Evolutionary conservation across 2,888 invertebrate species (phyloP), one percentile per base, ranked within the genome.

Genomic region (Cephus pygmeus): DNA sequence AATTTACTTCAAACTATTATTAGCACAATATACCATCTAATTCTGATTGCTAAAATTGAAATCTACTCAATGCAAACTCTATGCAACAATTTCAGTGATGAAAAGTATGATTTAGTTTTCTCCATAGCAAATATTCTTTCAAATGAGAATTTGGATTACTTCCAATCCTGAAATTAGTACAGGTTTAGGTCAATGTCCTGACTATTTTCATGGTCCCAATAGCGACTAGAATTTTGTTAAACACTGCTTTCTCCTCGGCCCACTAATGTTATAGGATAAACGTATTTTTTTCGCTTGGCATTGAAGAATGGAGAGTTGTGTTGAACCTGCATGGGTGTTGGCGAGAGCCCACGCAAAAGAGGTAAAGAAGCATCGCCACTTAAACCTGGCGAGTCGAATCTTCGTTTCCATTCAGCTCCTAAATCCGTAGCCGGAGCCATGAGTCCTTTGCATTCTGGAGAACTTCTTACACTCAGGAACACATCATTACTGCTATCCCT

Each of bases 251-350:
- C 94, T 40, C 92, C 92, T 76, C 92, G 92, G 73, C 91, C 92
- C 80, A 93, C 91, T 79, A 90, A 85, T 79, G 92, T 92, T 79
- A 93, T 92, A 77, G 94, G 94, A 91, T 94, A 95, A 73, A 95
- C 93, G 86, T 93, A 93, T 85, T 94, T 94, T 87, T 94, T 94
- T 81, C 94, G 92, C 81, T 94, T 93, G 2, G 94, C 93, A 85
- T 93, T 93, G 87, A 93, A 93, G 73, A 94, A 94, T 71, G 94
- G 92, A 12, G 92, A 92, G 79, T 86, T 90, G 78, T 80, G 90
- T 88, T 76, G 88, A 87, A 4, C 85, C 84, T 76, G 87, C 81
- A 76, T 88, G 1, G 87, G 89, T 0, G 91, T 90, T 68, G 91
- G 91, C 80, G 90, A 92, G 75, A 93, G 88, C 34, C 92, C 92